Evolutionary conservation across 2,113 vertebrate genomes (phyloP).

Genomic region (Suricata suricatta): DNA sequence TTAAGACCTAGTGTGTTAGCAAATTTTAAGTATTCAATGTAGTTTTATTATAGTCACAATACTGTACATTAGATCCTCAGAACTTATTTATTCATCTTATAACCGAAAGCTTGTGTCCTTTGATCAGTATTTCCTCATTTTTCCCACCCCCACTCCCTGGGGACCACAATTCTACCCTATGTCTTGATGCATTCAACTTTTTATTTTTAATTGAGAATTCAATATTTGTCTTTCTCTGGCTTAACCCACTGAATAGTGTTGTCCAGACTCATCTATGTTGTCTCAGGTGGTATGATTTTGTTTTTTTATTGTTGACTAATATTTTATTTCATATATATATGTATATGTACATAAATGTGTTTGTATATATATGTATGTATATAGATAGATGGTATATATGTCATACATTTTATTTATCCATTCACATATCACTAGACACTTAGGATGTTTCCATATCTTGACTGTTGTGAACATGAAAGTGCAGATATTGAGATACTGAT

Average conservation of each 20-base stretch:
- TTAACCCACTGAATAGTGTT: neutral
- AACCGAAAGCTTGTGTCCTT: neutral
- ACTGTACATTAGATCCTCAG: neutral
- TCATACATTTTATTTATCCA: neutral
- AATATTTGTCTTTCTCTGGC: neutral
- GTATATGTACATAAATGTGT: neutral
- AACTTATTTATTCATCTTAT: neutral
- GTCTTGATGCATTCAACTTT: neutral
- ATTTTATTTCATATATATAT: neutral
- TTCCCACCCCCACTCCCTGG: neutral
- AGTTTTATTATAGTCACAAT: neutral
- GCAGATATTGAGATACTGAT: neutral
- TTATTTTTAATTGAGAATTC: neutral
- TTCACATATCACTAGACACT: neutral
- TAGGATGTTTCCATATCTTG: neutral
- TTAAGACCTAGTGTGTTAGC: neutral
- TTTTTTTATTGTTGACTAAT: neutral
- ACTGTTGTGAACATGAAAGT: neutral
- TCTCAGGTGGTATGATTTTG: neutral
- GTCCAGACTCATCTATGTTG: neutral
- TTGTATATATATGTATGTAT: neutral
- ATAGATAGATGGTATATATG: neutral
- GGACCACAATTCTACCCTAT: neutral
- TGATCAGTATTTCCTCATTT: neutral
- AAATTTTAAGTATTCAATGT: neutral